Evolutionary conservation across 2,888 invertebrate species (phyloP).

Genomic region (Dryocosmus kuriphilus): DNA sequence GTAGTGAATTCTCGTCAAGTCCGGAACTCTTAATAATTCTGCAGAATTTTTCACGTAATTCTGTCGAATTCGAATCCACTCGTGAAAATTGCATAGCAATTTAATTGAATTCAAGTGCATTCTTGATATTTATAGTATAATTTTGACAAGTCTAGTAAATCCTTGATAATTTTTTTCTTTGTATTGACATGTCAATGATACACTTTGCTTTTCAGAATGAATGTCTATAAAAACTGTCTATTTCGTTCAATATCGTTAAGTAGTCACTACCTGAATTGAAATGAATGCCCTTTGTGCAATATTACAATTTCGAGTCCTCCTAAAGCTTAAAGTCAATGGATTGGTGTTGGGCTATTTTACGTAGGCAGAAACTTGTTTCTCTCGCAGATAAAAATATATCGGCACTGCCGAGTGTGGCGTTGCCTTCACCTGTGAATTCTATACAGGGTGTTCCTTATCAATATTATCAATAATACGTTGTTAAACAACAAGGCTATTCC

Average conservation of each 20-base stretch:
- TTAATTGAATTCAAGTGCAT: too few relatives aligned
- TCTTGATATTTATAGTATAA: neutral
- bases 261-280: neutral
- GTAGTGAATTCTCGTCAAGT: too few relatives aligned
- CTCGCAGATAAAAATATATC: constrained; percentile 34
- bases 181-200: neutral
- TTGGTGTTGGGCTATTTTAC: constrained; percentile 27
- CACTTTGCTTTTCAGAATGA: too few relatives aligned
- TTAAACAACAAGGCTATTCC: neutral
- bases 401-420: constrained; percentile 16
- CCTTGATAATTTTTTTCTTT: neutral
- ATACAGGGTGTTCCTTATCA: constrained; percentile 33
- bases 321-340: neutral
- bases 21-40: too few relatives aligned
- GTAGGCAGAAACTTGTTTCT: constrained; percentile 39
- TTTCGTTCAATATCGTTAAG: neutral
- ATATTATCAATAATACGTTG: constrained; percentile 26
- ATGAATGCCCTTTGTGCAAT: neutral
- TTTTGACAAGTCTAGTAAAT: neutral
- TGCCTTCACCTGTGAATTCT: constrained; percentile 23
- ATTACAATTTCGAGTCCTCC: constrained; percentile 28
- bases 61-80: too few relatives aligned
- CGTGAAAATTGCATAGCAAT: too few relatives aligned
- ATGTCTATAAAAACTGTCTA: neutral
- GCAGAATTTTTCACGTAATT: too few relatives aligned